Evolutionary conservation across 2,888 invertebrate species (phyloP), one percentile per base, ranked within the genome.

Genomic region (Erannis defoliaria): DNA sequence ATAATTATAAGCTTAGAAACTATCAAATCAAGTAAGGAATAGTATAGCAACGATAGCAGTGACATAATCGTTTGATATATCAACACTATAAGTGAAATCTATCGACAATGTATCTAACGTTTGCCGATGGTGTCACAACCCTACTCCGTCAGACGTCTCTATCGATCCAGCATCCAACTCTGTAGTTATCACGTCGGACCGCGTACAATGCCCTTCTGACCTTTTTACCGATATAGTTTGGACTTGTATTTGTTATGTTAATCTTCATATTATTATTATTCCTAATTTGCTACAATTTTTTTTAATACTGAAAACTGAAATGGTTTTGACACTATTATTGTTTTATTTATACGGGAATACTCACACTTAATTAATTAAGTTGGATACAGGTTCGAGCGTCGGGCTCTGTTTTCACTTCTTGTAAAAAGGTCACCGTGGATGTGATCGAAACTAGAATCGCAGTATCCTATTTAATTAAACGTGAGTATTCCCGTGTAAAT

Each of bases 101-200:
- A 18, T 18, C 49, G 37, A 50, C 2, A 50, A 12, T 35, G 14
- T 14, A 14, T 12, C 6, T 38, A 19, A 31, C 35, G 23, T 31
- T 5, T 16, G 33, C 81, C 82, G 82, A 80, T 67, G 23, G 3
- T 42, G 65, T 62, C 75, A 14, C 88, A 70, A 76, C 88, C 67
- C 88, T 88, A 85, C 50, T 33, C 58, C 64, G 72, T 76, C 83
- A 89, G 90, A 90, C 90, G 85, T 70, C 79, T 73, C 76, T 89
- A 90, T 90, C 85, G 90, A 90, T 89, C 90, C 88, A 86, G 87
- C 88, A 85, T 89, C 89, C 86, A 45, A 62, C 72, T 57, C 26
- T 64, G 69, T 72, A 68, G 67, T 70, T 68, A 73, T 64, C 78
- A 78, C 66, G 59, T 63, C 65, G 70, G 59, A 59, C 67, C 63